phyloP scores from a whole-genome alignment of 2,888 invertebrate species.

The Ormyrus labotus region DNA sequence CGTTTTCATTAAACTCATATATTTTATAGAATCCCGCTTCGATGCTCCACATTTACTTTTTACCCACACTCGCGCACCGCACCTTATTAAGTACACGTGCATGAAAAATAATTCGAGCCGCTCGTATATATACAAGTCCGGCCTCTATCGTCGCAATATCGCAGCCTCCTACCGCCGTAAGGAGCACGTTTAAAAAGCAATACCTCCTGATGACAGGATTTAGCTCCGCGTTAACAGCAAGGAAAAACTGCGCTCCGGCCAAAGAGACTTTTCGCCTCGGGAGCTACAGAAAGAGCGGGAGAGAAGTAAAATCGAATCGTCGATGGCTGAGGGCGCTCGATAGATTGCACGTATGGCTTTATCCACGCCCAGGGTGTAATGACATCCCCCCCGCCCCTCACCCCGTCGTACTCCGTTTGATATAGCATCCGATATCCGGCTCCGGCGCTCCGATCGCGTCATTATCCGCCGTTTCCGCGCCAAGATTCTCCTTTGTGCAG shows the following conservation, averaged over 20 bases:
- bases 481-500: slow-evolving; percentile 20
- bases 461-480: slow-evolving; percentile 66
- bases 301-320: slow-evolving; percentile 38
- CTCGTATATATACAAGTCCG: no score
- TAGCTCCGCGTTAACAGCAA: not conserved
- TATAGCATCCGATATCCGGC: slow-evolving; percentile 60
- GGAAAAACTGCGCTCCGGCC: slow-evolving; percentile 17
- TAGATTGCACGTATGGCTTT: slow-evolving; percentile 64
- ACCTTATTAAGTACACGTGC: no score
- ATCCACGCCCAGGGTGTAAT: slow-evolving; percentile 64
- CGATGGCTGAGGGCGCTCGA: slow-evolving; percentile 17
- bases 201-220: slow-evolving; percentile 11
- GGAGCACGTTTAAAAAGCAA: slow-evolving; percentile 25
- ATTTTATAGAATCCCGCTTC: no score
- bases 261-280: not conserved
- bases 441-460: slow-evolving; percentile 57
- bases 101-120: no score
- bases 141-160: not conserved
- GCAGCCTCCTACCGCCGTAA: not conserved
- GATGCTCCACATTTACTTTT: no score
- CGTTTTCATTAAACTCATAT: no score
- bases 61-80: no score
- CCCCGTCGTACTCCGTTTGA: slow-evolving; percentile 4
- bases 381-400: slow-evolving; percentile 63
- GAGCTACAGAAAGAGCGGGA: not conserved